Conservation (phyloP, 2,888 invertebrate genomes). For the Cheilosia soror region DNA sequence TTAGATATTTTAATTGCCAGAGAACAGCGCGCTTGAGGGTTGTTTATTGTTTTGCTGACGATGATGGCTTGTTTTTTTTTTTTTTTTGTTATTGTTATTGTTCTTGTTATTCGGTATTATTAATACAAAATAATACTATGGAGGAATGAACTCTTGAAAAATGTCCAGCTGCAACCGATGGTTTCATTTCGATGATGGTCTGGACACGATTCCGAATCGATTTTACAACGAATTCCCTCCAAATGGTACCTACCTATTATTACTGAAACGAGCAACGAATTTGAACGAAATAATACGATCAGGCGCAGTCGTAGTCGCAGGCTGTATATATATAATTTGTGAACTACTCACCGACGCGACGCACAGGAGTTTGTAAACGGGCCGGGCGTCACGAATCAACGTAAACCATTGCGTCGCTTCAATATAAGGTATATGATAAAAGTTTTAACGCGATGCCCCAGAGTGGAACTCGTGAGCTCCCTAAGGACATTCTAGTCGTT, state of each 20-base stretch:
- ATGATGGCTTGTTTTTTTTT: conserved; percentile 49
- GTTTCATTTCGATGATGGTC: conserved; percentile 12
- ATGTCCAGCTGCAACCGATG: conserved; percentile 59
- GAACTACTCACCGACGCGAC: conserved; percentile 71
- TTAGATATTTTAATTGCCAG: conserved; percentile 73
- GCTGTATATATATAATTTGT: conserved; percentile 57
- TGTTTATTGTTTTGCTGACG: conserved; percentile 70
- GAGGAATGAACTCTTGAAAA: conserved; percentile 17
- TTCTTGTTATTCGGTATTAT: conserved; percentile 14
- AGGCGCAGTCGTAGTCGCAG: conserved; percentile 16
- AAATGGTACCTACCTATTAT: conserved; percentile 55
- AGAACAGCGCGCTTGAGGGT: conserved; percentile 47
- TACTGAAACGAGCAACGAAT: conserved; percentile 62
- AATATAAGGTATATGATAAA: conserved; percentile 58
- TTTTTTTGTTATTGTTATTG: conserved; percentile 27
- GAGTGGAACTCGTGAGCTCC: conserved; percentile 82
- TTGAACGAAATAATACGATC: conserved; percentile 53
- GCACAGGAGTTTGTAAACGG: conserved; percentile 62
- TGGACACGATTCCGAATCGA: conserved; percentile 53
- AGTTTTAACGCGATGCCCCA: conserved; percentile 80
- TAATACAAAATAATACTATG: conserved; percentile 21
- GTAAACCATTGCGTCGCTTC: conserved; percentile 59
- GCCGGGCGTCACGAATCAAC: conserved; percentile 61
- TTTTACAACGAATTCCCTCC: conserved; percentile 31
- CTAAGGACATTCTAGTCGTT: conserved; percentile 77